A percentile compares a stretch with the other conserved stretches of the same genome.
These are phyloP conservation scores for Volucella inflata DNA, from an alignment of 2,888 invertebrate species.

Conservation along the genomic window DNA sequence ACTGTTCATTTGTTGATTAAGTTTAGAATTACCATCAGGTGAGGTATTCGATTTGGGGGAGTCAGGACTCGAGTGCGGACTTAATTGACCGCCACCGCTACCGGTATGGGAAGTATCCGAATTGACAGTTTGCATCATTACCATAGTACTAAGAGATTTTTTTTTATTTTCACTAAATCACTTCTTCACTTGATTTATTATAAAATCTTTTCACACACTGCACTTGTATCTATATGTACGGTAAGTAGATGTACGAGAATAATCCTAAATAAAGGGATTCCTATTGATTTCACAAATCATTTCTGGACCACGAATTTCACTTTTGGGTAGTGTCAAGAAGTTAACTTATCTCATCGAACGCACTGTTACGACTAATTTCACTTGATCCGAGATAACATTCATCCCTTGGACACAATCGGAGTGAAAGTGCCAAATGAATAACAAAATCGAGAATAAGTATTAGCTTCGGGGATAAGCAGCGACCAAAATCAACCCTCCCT, in stretches of 20 bases:
- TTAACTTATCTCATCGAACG: slow-evolving; percentile 65
- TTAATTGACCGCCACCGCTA: slow-evolving; percentile 80
- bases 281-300: slow-evolving; percentile 41
- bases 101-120: slow-evolving; percentile 78
- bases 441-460: not conserved
- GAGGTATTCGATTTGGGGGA: slow-evolving; percentile 83
- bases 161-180: not conserved
- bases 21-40: slow-evolving; percentile 76
- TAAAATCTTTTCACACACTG: slow-evolving; percentile 9
- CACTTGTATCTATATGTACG: slow-evolving; percentile 34
- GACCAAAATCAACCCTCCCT: slow-evolving; percentile 54
- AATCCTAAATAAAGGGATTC: slow-evolving; percentile 11
- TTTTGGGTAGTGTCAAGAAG: not conserved
- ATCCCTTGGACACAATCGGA: slow-evolving; percentile 59
- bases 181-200: slow-evolving; percentile 36
- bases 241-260: not conserved
- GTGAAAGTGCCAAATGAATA: not conserved
- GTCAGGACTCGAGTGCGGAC: slow-evolving; percentile 83
- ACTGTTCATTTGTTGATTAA: slow-evolving; percentile 61
- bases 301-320: slow-evolving; percentile 18
- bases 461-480: slow-evolving; percentile 31
- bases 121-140: slow-evolving; percentile 83
- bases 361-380: slow-evolving; percentile 70
- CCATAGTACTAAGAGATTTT: slow-evolving; percentile 79
- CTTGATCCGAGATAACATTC: slow-evolving; percentile 68